phyloP scores from a whole-genome alignment of 53 echinoderm and acorn worm genomes.

The Glandiceps talaboti region DNA sequence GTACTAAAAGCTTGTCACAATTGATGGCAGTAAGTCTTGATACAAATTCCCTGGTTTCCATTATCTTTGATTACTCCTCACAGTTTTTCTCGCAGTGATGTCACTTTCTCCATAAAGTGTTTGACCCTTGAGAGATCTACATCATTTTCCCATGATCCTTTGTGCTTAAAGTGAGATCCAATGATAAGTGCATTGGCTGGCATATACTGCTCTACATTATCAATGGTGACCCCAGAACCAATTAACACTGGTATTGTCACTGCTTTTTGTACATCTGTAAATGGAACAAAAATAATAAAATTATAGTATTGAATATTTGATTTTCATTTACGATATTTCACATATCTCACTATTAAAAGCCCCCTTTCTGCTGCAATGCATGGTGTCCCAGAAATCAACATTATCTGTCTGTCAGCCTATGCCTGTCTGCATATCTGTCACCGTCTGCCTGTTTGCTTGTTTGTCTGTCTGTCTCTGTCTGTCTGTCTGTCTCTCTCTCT shows the following conservation, averaged over 20 bases:
- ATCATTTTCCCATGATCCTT: slow-evolving; percentile 38
- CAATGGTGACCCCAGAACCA: slow-evolving; percentile 73
- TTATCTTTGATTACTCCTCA: too few relatives aligned
- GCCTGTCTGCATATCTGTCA: neutral
- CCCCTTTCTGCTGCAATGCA: too few relatives aligned
- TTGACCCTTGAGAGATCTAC: slow-evolving; percentile 49
- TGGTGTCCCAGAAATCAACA: too few relatives aligned
- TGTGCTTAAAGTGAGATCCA: slow-evolving; percentile 82
- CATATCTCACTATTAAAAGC: too few relatives aligned
- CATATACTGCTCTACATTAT: slow-evolving; percentile 45
- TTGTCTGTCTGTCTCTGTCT: neutral
- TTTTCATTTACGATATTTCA: too few relatives aligned
- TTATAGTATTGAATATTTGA: too few relatives aligned
- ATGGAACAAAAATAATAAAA: too few relatives aligned
- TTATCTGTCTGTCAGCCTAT: neutral
- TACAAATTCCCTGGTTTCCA: too few relatives aligned
- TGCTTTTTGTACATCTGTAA: slow-evolving; percentile 59
- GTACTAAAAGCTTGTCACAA: too few relatives aligned
- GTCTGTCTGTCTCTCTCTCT: neutral
- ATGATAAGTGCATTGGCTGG: slow-evolving; percentile 78
- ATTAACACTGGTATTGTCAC: slow-evolving; percentile 71
- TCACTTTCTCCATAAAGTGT: slow-evolving; percentile 50
- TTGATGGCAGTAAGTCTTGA: too few relatives aligned
- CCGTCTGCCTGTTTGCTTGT: neutral
- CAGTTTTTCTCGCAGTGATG: neutral